Conservation (phyloP, 2,888 invertebrate genomes). For the Drosophila lacicola region DNA sequence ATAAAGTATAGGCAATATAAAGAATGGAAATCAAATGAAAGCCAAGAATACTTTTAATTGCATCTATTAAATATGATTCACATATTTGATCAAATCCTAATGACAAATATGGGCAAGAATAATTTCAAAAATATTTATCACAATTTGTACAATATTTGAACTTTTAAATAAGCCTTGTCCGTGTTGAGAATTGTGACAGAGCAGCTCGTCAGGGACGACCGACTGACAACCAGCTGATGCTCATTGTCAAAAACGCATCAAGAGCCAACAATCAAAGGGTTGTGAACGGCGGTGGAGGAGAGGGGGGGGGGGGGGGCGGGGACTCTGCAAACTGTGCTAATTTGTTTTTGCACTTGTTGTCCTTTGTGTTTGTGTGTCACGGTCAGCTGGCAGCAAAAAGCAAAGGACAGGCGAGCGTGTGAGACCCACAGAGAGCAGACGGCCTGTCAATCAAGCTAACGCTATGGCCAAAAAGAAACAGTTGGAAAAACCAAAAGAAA, state of each 20-base stretch:
- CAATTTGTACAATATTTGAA: too few species aligned
- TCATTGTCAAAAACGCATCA: slow-evolving; percentile 75
- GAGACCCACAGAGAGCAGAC: slow-evolving; percentile 58
- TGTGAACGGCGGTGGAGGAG: slow-evolving; percentile 4
- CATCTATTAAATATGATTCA: too few species aligned
- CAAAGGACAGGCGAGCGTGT: slow-evolving; percentile 41
- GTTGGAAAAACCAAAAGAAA: slow-evolving; percentile 17
- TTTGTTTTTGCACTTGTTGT: slow-evolving; percentile 63
- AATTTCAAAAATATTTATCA: too few species aligned
- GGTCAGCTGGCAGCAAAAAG: slow-evolving; percentile 62
- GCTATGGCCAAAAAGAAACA: slow-evolving; percentile 40
- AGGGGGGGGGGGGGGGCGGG: not conserved
- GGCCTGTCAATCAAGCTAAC: slow-evolving; percentile 72
- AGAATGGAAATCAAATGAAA: too few species aligned
- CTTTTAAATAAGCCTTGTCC: not conserved
- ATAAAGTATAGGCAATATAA: too few species aligned
- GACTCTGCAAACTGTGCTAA: slow-evolving; percentile 49
- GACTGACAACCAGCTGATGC: slow-evolving; percentile 62
- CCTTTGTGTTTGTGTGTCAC: slow-evolving; percentile 55
- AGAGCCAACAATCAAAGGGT: slow-evolving; percentile 2
- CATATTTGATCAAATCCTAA: too few species aligned
- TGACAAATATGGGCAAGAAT: too few species aligned
- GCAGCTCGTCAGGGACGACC: slow-evolving; percentile 25
- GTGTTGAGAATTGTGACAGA: slow-evolving; percentile 17
- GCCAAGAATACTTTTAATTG: too few species aligned